Evolutionary conservation across 2,113 vertebrate species (phyloP).

Genomic region (Hyperoodon ampullatus): DNA sequence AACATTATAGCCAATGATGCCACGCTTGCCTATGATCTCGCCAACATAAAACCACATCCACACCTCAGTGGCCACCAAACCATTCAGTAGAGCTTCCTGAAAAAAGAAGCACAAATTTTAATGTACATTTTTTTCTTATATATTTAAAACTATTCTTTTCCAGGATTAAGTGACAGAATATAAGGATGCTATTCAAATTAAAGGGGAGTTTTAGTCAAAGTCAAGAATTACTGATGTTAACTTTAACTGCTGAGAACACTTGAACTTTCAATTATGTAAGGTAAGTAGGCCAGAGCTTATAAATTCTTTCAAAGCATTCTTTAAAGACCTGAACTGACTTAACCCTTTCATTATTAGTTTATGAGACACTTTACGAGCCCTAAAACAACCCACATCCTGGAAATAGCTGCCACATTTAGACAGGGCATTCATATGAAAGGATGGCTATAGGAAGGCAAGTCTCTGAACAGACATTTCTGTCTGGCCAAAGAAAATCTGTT

Average conservation of each 20-base stretch:
- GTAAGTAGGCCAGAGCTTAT: constrained; percentile 61
- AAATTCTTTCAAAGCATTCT: constrained; percentile 74
- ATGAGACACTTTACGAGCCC: constrained; percentile 69
- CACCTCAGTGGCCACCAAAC: constrained; percentile 95
- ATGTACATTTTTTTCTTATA: neutral
- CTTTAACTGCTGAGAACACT: constrained; percentile 37
- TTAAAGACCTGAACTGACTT: constrained; percentile 69
- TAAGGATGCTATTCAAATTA: neutral
- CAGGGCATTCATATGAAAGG: constrained; percentile 42
- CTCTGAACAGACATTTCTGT: constrained; percentile 4
- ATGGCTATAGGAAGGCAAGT: neutral
- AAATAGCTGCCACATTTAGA: constrained; percentile 52
- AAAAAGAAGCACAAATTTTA: constrained; percentile 58
- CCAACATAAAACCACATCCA: constrained; percentile 99
- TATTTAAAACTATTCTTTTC: constrained; percentile 25
- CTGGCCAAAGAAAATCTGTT: constrained; percentile 41
- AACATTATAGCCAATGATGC: constrained; percentile 94
- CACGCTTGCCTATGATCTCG: constrained; percentile 97
- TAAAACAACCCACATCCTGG: constrained; percentile 70
- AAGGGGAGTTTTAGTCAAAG: neutral
- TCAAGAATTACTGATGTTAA: constrained; percentile 15
- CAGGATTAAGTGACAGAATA: neutral
- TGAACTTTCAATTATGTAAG: constrained; percentile 65
- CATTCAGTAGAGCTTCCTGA: constrained; percentile 95
- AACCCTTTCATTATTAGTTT: constrained; percentile 78